phyloP scores from a whole-genome alignment of 2,113 vertebrate species.

The Anthoscopus minutus region DNA sequence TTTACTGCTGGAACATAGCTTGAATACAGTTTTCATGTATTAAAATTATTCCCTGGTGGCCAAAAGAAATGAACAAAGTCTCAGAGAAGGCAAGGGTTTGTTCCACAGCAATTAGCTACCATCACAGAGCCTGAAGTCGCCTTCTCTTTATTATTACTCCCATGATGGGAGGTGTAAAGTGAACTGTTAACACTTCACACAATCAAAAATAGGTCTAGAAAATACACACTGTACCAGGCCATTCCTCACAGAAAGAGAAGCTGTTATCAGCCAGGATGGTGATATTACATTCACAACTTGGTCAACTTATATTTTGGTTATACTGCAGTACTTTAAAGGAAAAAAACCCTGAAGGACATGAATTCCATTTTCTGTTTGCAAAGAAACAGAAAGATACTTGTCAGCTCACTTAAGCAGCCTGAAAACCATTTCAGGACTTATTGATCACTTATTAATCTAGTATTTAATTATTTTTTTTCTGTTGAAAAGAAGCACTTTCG shows the following conservation, averaged over 20 bases:
- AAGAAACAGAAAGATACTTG: not conserved
- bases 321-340: not conserved
- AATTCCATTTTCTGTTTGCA: not conserved
- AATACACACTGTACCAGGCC: not conserved
- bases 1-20: not conserved
- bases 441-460: not conserved
- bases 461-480: not conserved
- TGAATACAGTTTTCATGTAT: conserved; percentile 11
- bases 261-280: not conserved
- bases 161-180: not conserved
- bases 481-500: not conserved
- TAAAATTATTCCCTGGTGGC: not conserved
- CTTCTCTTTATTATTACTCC: not conserved
- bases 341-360: not conserved
- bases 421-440: not conserved
- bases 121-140: not conserved
- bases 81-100: not conserved
- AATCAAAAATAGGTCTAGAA: not conserved
- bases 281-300: not conserved
- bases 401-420: not conserved
- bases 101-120: not conserved
- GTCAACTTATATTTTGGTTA: not conserved
- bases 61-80: not conserved
- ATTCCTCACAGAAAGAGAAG: not conserved
- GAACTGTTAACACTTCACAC: not conserved